Conservation (phyloP, 2,888 invertebrate species). For the Epirrhoe alternata region DNA sequence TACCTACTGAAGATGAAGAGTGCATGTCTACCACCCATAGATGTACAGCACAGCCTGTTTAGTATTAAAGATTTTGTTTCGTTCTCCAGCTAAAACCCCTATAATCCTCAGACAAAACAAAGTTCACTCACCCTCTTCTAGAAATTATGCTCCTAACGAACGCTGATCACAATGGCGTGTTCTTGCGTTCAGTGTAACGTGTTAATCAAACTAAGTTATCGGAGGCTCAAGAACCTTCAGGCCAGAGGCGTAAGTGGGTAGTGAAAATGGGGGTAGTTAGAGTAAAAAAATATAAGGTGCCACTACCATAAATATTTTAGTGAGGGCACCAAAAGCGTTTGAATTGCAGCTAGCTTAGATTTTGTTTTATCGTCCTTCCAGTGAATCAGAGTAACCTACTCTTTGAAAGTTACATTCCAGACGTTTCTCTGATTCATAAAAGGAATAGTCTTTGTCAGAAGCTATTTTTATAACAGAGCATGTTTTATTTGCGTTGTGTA, state of each 20-base stretch:
- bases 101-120: constrained; percentile 13
- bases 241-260: constrained; percentile 4
- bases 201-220: constrained; percentile 64
- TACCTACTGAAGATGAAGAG: no score
- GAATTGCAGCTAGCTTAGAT: no score
- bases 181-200: constrained; percentile 53
- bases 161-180: constrained; percentile 45
- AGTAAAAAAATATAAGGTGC: not conserved
- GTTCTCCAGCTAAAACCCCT: constrained; percentile 1
- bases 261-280: not conserved
- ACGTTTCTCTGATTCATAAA: no score
- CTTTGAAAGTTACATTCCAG: no score
- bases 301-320: not conserved
- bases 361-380: no score
- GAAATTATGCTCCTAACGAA: constrained; percentile 38
- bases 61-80: no score
- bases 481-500: not conserved
- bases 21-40: no score
- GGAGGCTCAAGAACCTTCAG: constrained; percentile 39
- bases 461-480: no score
- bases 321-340: no score
- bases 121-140: constrained; percentile 32
- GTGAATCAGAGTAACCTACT: no score
- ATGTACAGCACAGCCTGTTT: no score
- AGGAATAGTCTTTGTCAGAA: no score